phyloP scores from a whole-genome alignment of 2,113 vertebrate genomes.

The Pimephales promelas region DNA sequence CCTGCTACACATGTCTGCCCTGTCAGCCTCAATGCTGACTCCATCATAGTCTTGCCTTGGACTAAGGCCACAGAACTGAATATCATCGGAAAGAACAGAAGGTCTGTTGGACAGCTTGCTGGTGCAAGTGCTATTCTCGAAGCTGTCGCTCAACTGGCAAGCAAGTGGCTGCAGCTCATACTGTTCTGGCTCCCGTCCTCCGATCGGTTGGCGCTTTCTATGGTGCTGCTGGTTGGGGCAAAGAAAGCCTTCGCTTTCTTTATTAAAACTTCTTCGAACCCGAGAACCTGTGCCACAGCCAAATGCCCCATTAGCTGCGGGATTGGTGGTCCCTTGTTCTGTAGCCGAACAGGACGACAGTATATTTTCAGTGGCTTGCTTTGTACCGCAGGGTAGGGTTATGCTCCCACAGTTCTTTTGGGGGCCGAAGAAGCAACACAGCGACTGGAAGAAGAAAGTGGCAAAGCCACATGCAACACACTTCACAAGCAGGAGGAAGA shows the following conservation, averaged over 20 bases:
- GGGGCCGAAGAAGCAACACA: constrained; percentile 96
- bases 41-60: constrained; percentile 63
- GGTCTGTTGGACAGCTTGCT: constrained; percentile 95
- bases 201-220: constrained; percentile 62
- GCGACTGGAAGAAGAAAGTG: constrained; percentile 96
- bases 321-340: constrained; percentile 60
- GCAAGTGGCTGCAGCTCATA: constrained; percentile 94
- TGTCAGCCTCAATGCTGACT: constrained; percentile 57
- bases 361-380: constrained; percentile 65
- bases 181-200: constrained; percentile 83
- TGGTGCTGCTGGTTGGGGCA: constrained; percentile 71
- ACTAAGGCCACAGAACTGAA: constrained; percentile 81
- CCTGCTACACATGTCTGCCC: constrained; percentile 61
- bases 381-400: constrained; percentile 83
- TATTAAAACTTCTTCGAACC: constrained; percentile 77
- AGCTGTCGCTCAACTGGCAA: constrained; percentile 91
- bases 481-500: constrained; percentile 93
- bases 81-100: constrained; percentile 93
- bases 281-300: constrained; percentile 72
- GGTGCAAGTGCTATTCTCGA: constrained; percentile 97
- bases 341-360: constrained; percentile 64
- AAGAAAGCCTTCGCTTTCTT: constrained; percentile 73
- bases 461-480: constrained; percentile 96
- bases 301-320: constrained; percentile 78
- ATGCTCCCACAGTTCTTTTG: constrained; percentile 91